Percentiles rank a stretch among this genome's conserved stretches.
Conservation (phyloP, 1,140 invertebrate species). For the Lerema accius region DNA sequence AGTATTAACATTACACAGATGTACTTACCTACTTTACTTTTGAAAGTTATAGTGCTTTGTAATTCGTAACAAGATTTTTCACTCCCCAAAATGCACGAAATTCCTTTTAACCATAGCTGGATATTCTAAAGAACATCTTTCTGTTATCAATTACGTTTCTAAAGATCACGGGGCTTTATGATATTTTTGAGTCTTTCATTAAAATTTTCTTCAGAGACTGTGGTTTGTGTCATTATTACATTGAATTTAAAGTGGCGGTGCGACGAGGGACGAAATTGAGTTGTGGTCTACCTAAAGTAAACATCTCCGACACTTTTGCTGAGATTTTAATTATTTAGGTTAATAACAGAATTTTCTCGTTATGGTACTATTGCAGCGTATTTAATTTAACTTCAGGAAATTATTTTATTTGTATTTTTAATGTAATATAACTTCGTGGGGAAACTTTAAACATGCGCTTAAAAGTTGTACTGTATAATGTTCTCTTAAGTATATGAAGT, state of each 20-base stretch:
- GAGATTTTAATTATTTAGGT: slow-evolving; percentile 44
- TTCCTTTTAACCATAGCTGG: background rate
- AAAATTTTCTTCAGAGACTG: slow-evolving; percentile 64
- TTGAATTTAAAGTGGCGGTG: slow-evolving; percentile 63
- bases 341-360: slow-evolving; percentile 34
- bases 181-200: slow-evolving; percentile 71
- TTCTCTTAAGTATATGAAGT: too few relatives aligned
- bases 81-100: slow-evolving; percentile 1
- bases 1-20: slow-evolving; percentile 6
- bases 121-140: slow-evolving; percentile 18
- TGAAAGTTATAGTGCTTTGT: slow-evolving; percentile 4
- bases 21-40: slow-evolving; percentile 15
- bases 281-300: slow-evolving; percentile 50
- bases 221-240: slow-evolving; percentile 70
- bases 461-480: too few relatives aligned
- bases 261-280: slow-evolving; percentile 53
- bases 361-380: slow-evolving; percentile 17
- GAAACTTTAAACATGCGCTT: too few relatives aligned
- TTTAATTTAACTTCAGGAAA: slow-evolving; percentile 1
- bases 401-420: background rate
- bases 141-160: slow-evolving; percentile 65
- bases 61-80: slow-evolving; percentile 1
- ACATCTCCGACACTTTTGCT: slow-evolving; percentile 44
- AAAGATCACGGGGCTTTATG: slow-evolving; percentile 64
- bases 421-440: background rate